Percentiles rank a stretch among this genome's conserved stretches.
These are phyloP conservation scores for Cerastoderma edule DNA, from an alignment of 2,888 invertebrate species.

Conservation along the genomic window DNA sequence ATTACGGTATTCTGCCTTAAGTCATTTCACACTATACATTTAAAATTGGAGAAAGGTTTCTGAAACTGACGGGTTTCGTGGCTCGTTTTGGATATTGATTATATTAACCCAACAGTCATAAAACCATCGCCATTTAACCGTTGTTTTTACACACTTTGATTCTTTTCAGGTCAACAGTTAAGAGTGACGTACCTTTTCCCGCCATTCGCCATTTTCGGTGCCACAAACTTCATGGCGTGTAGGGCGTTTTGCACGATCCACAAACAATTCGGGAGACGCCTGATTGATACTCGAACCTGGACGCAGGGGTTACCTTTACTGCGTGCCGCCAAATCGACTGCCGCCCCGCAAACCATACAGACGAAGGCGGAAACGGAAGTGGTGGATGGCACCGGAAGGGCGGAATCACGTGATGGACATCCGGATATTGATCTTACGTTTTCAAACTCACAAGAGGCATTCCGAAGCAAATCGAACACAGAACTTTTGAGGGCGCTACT, in stretches of 20 bases:
- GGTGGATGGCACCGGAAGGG: not conserved
- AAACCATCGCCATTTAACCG: too few relatives aligned
- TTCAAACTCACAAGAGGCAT: slow-evolving; percentile 94
- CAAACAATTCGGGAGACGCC: not conserved
- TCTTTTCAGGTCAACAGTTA: not conserved
- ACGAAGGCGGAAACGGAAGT: not conserved
- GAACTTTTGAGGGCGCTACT: slow-evolving; percentile 95
- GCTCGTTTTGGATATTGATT: too few relatives aligned
- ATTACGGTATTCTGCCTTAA: too few relatives aligned
- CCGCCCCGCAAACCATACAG: slow-evolving; percentile 1
- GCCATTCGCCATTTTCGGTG: not conserved
- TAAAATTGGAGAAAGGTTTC: too few relatives aligned
- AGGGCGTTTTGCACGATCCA: not conserved
- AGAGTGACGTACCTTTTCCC: not conserved
- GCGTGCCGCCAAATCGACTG: slow-evolving; percentile 20
- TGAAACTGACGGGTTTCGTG: too few relatives aligned
- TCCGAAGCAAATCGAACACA: slow-evolving; percentile 97
- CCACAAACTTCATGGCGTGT: slow-evolving; percentile 7
- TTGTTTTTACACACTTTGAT: not conserved
- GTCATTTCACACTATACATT: too few relatives aligned
- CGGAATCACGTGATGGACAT: slow-evolving; percentile 52
- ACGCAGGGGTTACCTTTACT: not conserved
- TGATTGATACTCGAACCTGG: not conserved
- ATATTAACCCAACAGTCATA: too few relatives aligned
- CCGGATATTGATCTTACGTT: slow-evolving; percentile 86